Base-by-base conservation (phyloP, 2,113 vertebrate genomes). In the Dasypus novemcinctus region DNA sequence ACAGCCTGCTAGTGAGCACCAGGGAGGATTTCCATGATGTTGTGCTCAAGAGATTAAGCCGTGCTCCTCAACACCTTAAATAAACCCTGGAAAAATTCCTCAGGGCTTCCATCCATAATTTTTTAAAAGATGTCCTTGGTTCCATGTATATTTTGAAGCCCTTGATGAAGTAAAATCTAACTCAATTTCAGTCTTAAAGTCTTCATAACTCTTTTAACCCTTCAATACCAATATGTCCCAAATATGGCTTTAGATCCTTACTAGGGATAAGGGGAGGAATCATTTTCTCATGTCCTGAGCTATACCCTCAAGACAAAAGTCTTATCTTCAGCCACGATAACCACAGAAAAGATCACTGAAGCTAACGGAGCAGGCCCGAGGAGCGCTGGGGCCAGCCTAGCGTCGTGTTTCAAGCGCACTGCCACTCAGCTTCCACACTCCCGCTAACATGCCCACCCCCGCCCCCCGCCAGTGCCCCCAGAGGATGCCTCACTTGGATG, bases 41-140 rank as follows among this genome's bases (percentile, higher is more conserved):
- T 87, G 43, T 54, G 52, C 59, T 95, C 59, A 71, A 79, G 92
- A 91, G 41, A 93, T 86, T 66, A 95, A 91, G 33, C 29, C 86
- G 10, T 84, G 46, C 83, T 87, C 41, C 9, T 81, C 41, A 46
- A 49, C 31, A 31, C 66, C n/a, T 43, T 52, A 93, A 95, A 79
- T 71, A 49, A 79, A 43, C 0, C 21, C 74, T 93, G 69, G 69
- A 87, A 94, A 61, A 95, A 80, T 9, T 71, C 52, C 29, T 86
- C 59, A 59, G 25, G 7, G 13, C 21, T 38, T 5, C 61, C n/a
- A 71, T 38, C 4, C 5, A n/a, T 49, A 12, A 74, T 61, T 91
- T 86, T 79, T 74, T 82, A 95, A 80, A 63, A 38, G 7, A 43
- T 84, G 83, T 38, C 14, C 20, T 38, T 89, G 21, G 84, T 84